phyloP scores from a whole-genome alignment of 2,113 vertebrate genomes.

The Spea bombifrons region DNA sequence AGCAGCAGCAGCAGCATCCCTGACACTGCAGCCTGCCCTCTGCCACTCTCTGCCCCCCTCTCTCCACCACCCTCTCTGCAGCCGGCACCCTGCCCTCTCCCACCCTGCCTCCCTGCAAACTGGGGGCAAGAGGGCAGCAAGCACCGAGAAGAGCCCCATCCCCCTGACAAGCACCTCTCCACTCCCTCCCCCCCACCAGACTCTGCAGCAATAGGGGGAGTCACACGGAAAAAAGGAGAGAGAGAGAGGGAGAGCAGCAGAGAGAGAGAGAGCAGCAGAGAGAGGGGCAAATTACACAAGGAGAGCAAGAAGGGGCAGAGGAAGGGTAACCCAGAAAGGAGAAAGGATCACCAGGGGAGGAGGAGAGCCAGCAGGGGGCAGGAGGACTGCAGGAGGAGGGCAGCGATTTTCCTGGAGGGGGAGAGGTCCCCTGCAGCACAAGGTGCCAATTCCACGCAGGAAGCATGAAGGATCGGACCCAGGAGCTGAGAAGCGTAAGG shows the following conservation, averaged over 20 bases:
- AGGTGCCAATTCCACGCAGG: constrained; percentile 25
- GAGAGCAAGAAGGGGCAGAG: not conserved
- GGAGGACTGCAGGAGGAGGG: not conserved
- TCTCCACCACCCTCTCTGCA: not conserved
- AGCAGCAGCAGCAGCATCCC: not conserved
- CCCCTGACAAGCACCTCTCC: not conserved
- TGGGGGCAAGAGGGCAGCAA: not conserved
- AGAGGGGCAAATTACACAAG: not conserved
- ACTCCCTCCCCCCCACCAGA: constrained; percentile 13
- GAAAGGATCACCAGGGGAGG: not conserved
- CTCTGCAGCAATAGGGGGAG: constrained; percentile 44
- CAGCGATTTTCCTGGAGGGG: constrained; percentile 16
- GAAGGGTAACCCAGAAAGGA: not conserved
- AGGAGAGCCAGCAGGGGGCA: not conserved
- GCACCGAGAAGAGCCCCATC: not conserved
- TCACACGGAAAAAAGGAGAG: constrained; percentile 3
- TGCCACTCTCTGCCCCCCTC: not conserved
- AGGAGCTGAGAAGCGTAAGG: constrained; percentile 46
- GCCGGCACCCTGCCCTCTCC: not conserved
- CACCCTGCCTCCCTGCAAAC: not conserved
- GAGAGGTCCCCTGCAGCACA: constrained; percentile 1
- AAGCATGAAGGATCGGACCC: constrained; percentile 45
- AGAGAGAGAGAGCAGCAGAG: not conserved
- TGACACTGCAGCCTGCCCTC: not conserved
- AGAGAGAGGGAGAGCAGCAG: not conserved